Evolutionary conservation across 2,113 vertebrate species (phyloP).

Genomic region (Saccopteryx bilineata): DNA sequence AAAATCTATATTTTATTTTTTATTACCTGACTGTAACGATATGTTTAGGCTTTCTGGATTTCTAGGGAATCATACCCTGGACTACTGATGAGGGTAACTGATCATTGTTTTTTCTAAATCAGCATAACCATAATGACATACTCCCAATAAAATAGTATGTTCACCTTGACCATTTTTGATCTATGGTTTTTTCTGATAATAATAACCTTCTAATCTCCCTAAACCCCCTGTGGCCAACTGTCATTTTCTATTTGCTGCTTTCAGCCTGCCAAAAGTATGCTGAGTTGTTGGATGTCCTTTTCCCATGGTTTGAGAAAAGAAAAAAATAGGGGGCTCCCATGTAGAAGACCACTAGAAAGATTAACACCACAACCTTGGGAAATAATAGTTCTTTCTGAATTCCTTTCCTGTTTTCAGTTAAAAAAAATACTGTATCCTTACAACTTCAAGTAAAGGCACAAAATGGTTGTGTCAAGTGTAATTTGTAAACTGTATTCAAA

Average conservation of each 20-base stretch:
- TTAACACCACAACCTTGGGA: not conserved
- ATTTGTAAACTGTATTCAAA: not conserved
- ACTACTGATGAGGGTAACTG: not conserved
- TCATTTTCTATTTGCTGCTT: not conserved
- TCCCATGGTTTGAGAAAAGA: constrained; percentile 15
- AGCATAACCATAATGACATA: not conserved
- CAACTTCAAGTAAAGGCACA: not conserved
- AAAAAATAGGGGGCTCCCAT: not conserved
- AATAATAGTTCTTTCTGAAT: constrained; percentile 42
- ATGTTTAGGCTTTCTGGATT: not conserved
- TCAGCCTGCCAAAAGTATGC: not conserved
- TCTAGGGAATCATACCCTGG: not conserved
- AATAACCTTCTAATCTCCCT: not conserved
- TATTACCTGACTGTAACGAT: not conserved
- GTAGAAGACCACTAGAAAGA: not conserved
- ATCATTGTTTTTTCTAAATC: not conserved
- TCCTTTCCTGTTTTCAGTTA: not conserved
- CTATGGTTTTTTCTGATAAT: not conserved
- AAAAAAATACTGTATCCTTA: not conserved
- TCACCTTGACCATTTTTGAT: constrained; percentile 34
- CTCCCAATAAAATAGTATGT: not conserved
- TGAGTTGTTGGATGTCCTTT: not conserved
- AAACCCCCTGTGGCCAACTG: not conserved
- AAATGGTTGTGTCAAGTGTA: not conserved
- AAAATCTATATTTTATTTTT: not conserved